Conservation (phyloP, 2,888 invertebrate species). For the Cryptus viduatorius region DNA sequence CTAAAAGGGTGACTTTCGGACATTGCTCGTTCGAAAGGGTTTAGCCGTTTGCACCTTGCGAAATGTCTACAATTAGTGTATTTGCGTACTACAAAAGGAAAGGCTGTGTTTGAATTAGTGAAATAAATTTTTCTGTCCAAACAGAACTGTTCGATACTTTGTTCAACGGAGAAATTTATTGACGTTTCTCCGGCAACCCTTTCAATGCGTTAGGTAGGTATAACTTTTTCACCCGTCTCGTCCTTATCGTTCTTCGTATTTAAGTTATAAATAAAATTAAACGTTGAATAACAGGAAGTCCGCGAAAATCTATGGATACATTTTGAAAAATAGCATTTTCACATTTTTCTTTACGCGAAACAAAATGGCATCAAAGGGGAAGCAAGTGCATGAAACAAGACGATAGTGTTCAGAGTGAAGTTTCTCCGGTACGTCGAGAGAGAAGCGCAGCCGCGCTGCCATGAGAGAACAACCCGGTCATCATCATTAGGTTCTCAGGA, state of each 20-base stretch:
- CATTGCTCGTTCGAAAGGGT: constrained; percentile 45
- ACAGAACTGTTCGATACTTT: not conserved
- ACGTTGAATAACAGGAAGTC: not conserved
- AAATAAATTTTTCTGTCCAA: constrained; percentile 53
- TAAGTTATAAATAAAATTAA: not conserved
- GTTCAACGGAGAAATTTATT: not conserved
- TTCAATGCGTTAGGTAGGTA: constrained; percentile 54
- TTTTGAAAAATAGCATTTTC: not conserved
- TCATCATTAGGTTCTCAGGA: constrained; percentile 84
- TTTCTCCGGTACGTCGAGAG: constrained; percentile 67
- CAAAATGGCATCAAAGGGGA: constrained; percentile 76
- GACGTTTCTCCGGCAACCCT: constrained; percentile 34
- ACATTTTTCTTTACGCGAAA: constrained; percentile 72
- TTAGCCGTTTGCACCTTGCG: constrained; percentile 61
- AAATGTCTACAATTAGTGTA: constrained; percentile 41
- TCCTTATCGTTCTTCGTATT: not conserved
- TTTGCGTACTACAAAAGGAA: constrained; percentile 49
- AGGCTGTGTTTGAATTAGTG: constrained; percentile 20
- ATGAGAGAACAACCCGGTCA: constrained; percentile 82
- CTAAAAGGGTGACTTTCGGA: constrained; percentile 35
- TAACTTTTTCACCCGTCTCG: constrained; percentile 10
- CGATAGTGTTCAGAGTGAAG: constrained; percentile 17
- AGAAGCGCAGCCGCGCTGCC: constrained; percentile 75
- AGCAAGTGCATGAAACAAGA: constrained; percentile 9
- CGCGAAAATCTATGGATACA: not conserved